Percentiles rank a stretch among this genome's conserved stretches.
These are phyloP conservation scores for Electrona antarctica DNA, from an alignment of 2,113 vertebrate genomes.

Conservation along the genomic window DNA sequence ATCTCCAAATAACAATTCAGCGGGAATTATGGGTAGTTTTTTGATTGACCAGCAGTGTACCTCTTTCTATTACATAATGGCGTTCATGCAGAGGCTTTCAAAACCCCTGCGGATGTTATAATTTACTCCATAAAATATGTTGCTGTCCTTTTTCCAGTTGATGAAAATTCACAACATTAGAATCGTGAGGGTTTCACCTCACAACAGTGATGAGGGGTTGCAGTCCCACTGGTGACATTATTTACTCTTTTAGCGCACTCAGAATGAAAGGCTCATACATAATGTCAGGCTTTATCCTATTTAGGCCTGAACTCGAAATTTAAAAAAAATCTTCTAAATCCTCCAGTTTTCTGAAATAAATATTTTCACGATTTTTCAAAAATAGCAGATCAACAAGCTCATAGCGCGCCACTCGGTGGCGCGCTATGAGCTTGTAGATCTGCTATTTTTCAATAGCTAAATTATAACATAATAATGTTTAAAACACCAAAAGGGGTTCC, in stretches of 20 bases:
- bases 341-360: too few relatives aligned
- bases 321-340: too few relatives aligned
- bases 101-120: neutral
- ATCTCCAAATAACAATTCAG: neutral
- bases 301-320: too few relatives aligned
- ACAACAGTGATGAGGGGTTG: neutral
- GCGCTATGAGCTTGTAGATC: too few relatives aligned
- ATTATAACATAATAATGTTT: too few relatives aligned
- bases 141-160: neutral
- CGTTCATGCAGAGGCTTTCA: neutral
- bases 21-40: neutral
- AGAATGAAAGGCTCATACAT: conserved; percentile 38
- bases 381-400: too few relatives aligned
- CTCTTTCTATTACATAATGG: neutral
- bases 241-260: conserved; percentile 4
- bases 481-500: too few relatives aligned
- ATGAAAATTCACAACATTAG: neutral
- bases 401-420: too few relatives aligned
- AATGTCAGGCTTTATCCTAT: conserved; percentile 7
- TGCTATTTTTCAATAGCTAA: too few relatives aligned
- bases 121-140: neutral
- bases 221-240: neutral
- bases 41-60: neutral
- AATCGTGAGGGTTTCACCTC: neutral
- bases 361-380: too few relatives aligned